These are phyloP conservation scores for Deilephila elpenor DNA, from an alignment of 2,888 invertebrate genomes.

Conservation along the genomic window DNA sequence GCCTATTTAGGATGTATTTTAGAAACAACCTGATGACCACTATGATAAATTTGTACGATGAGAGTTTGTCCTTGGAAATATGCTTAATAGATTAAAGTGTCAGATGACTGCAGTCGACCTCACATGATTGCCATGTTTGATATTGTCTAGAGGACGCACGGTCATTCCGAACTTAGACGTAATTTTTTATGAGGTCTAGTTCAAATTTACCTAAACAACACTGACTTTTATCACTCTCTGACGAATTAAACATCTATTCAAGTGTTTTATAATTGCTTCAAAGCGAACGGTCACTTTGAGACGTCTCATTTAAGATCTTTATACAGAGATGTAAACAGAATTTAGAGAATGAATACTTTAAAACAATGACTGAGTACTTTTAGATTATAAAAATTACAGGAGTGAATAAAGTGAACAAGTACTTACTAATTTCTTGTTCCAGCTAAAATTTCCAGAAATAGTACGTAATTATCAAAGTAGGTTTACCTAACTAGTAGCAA, in stretches of 20 bases:
- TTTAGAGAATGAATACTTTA: too few relatives aligned
- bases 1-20: too few relatives aligned
- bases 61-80: conserved; percentile 35
- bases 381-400: too few relatives aligned
- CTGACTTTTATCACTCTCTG: background rate
- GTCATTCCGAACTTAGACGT: conserved; percentile 46
- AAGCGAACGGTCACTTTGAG: background rate
- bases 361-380: too few relatives aligned
- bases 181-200: conserved; percentile 26
- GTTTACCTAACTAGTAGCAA: too few relatives aligned
- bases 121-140: conserved; percentile 64
- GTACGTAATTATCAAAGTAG: too few relatives aligned
- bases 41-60: background rate
- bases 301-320: background rate
- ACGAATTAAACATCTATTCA: background rate
- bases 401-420: too few relatives aligned
- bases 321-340: background rate
- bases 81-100: conserved; percentile 44
- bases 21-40: too few relatives aligned
- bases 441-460: too few relatives aligned
- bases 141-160: conserved; percentile 68
- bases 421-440: too few relatives aligned
- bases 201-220: conserved; percentile 19
- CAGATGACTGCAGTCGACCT: conserved; percentile 55
- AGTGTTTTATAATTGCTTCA: background rate